Conservation (phyloP, 2,113 vertebrate species). For the Cynopterus brachyotis region DNA sequence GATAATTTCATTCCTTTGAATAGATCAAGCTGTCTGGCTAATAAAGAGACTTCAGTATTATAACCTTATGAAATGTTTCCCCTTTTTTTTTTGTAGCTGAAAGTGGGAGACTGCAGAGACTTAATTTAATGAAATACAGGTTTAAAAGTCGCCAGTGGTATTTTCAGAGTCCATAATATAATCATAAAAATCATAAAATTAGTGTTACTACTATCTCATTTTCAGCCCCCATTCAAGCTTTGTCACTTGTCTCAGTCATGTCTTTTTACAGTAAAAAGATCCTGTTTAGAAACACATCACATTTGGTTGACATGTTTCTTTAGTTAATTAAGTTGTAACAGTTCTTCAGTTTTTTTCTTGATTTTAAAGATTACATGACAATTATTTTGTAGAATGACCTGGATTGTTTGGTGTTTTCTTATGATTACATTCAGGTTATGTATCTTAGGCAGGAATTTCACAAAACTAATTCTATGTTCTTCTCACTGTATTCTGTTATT, state of each 20-base stretch:
- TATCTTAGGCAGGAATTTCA: not conserved
- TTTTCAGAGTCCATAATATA: constrained; percentile 43
- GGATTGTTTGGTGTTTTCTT: not conserved
- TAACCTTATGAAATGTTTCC: not conserved
- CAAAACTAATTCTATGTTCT: not conserved
- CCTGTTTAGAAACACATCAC: constrained; percentile 4
- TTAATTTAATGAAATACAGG: constrained; percentile 49
- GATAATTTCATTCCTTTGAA: constrained; percentile 27
- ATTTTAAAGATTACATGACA: constrained; percentile 1
- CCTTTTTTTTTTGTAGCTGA: constrained; percentile 38
- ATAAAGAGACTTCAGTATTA: constrained; percentile 22
- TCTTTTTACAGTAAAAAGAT: not conserved
- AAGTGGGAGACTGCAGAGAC: constrained; percentile 19
- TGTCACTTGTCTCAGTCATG: not conserved
- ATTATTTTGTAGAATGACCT: constrained; percentile 16
- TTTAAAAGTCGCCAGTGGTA: not conserved
- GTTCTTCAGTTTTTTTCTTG: not conserved
- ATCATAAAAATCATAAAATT: constrained; percentile 23
- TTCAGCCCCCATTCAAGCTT: constrained; percentile 24
- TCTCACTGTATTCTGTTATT: not conserved
- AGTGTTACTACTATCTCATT: not conserved
- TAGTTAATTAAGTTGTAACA: constrained; percentile 20
- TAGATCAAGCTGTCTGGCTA: constrained; percentile 21
- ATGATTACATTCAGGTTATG: not conserved
- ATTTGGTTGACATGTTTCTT: constrained; percentile 36